Base-by-base conservation (phyloP, 2,113 vertebrate species). In the Motacilla tschutschensis region DNA sequence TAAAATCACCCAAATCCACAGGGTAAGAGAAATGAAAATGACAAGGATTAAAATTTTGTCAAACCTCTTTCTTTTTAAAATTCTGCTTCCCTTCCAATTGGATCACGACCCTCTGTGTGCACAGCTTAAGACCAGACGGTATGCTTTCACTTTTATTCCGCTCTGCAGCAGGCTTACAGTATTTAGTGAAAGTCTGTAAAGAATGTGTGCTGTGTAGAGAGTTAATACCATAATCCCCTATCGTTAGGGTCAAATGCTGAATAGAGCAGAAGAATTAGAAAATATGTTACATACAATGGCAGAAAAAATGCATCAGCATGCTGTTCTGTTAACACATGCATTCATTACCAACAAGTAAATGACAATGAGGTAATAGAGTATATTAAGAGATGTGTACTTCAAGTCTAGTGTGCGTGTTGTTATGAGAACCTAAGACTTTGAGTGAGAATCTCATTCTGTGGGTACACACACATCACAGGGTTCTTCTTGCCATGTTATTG, bases 1-100 rank as follows among this genome's bases (percentile, higher is more conserved):
- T 99, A 99, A 99, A 99, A 99, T 99, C 98, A 98, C 98, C 98
- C 98, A 99, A 99, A 99, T 99, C 98, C 98, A 98, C 98, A 96
- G 97, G 97, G 98, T 98, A 98, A 98, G 97, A 98, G 98, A 99
- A 99, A 99, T 99, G 98, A 99, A 99, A 99, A 99, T 99, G 98
- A 98, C 97, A 97, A 97, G 98, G 98, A 98, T 98, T 98, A 98
- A 98, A 98, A 98, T 97, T 97, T 97, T 96, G 97, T 97, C 97
- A 98, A 97, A 98, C 97, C 97, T 98, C 97, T 97, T 97, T 98
- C 97, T 98, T 97, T 98, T 98, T 97, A 97, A 97, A 98, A 98
- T 97, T 98, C 97, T 96, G 95, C 96, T 96, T 97, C 96, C 94
- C 97, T 97, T 97, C 95, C 97, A 98, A 98, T 97, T 98, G 98